phyloP scores from a whole-genome alignment of 2,888 invertebrate species.

The Euclidia mi region DNA sequence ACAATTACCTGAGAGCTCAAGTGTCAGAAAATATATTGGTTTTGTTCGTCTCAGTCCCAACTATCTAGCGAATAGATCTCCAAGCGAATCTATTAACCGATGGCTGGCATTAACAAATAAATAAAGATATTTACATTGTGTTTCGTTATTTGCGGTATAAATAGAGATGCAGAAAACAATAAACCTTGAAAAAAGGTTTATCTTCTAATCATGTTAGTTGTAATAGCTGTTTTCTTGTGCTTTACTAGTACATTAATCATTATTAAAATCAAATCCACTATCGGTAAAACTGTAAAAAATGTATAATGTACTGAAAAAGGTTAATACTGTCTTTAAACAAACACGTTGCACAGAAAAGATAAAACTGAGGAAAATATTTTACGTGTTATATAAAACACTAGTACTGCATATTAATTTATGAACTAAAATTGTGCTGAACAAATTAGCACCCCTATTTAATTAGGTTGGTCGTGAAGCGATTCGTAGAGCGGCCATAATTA shows the following conservation, averaged over 20 bases:
- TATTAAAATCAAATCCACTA: too few relatives aligned
- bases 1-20: slow-evolving; percentile 90
- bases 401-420: slow-evolving; percentile 21
- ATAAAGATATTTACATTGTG: slow-evolving; percentile 14
- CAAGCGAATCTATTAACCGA: slow-evolving; percentile 60
- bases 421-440: slow-evolving; percentile 25
- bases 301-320: too few relatives aligned
- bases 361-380: too few relatives aligned
- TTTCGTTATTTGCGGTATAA: not conserved
- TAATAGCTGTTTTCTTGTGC: too few relatives aligned
- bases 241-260: too few relatives aligned
- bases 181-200: not conserved
- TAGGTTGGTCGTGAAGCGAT: slow-evolving; percentile 53
- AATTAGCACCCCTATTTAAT: slow-evolving; percentile 45
- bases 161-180: too few relatives aligned
- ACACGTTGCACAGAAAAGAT: too few relatives aligned
- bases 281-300: too few relatives aligned
- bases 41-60: slow-evolving; percentile 80
- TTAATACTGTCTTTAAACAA: too few relatives aligned
- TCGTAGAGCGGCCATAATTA: slow-evolving; percentile 62
- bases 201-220: too few relatives aligned
- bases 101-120: slow-evolving; percentile 35
- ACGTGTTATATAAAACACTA: too few relatives aligned
- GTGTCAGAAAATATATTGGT: slow-evolving; percentile 89
- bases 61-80: slow-evolving; percentile 77